A percentile compares a stretch with the other conserved stretches of the same genome.
Conservation (phyloP, 2,888 invertebrate species). For the Emmelina monodactyla region DNA sequence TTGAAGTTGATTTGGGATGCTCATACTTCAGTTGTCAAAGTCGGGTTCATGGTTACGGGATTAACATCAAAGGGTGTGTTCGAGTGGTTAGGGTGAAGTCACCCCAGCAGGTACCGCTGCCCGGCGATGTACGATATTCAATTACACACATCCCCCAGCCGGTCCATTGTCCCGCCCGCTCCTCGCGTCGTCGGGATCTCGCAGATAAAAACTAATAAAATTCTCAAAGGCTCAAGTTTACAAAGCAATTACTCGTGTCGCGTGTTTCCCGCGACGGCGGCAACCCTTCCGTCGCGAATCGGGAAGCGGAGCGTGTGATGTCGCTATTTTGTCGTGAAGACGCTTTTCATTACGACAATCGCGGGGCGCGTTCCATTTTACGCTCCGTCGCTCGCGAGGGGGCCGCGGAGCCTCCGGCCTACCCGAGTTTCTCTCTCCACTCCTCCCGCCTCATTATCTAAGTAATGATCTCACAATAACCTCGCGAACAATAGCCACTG, state of each 20-base stretch:
- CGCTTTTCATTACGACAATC: slow-evolving; percentile 48
- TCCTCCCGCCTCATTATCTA: background rate
- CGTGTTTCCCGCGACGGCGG: too few species aligned
- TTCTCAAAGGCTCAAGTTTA: background rate
- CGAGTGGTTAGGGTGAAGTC: too few species aligned
- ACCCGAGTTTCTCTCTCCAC: background rate
- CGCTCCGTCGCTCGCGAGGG: slow-evolving; percentile 15
- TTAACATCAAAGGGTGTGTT: too few species aligned
- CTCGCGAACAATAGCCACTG: slow-evolving; percentile 1
- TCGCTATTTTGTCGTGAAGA: slow-evolving; percentile 22
- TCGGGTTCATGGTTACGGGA: too few species aligned
- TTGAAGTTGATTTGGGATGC: too few species aligned
- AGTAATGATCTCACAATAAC: slow-evolving; percentile 1
- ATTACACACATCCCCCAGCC: too few species aligned
- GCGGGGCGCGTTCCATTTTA: slow-evolving; percentile 24
- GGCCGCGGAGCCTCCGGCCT: background rate
- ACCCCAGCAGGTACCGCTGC: too few species aligned
- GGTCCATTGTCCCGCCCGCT: too few species aligned
- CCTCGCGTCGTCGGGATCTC: background rate
- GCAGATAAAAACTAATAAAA: background rate
- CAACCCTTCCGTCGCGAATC: too few species aligned
- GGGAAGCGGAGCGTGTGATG: slow-evolving; percentile 3
- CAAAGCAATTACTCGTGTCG: background rate
- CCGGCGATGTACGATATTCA: too few species aligned
- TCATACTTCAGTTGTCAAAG: too few species aligned